Percentiles rank a stretch among this genome's conserved stretches.
Evolutionary conservation across 2,888 invertebrate genomes (phyloP).

Genomic region (Athripsodes cinereus): DNA sequence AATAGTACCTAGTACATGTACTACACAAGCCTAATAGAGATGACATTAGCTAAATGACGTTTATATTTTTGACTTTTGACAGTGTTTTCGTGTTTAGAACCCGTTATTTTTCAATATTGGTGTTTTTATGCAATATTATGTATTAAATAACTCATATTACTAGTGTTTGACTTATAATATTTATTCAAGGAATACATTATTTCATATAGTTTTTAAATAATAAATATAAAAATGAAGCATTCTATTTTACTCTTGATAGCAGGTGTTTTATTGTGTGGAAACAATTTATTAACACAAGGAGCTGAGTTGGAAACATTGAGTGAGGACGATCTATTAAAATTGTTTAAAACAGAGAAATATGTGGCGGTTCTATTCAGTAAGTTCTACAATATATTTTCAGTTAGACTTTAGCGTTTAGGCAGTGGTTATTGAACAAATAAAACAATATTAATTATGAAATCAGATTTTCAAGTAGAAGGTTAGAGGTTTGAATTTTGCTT

Average conservation of each 20-base stretch:
- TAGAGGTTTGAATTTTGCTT: no score
- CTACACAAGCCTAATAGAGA: no score
- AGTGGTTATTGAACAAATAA: no score
- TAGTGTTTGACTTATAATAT: neutral
- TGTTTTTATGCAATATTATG: no score
- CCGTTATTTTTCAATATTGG: neutral
- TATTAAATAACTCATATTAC: no score
- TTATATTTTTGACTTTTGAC: neutral
- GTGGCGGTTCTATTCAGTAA: constrained; percentile 77
- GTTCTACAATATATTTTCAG: constrained; percentile 34
- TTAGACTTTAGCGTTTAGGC: no score
- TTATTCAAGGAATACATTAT: neutral
- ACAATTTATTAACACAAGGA: constrained; percentile 1
- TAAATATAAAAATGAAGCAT: constrained; percentile 14
- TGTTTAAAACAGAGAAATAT: constrained; percentile 72
- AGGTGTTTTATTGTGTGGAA: constrained; percentile 4
- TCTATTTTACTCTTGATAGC: constrained; percentile 8
- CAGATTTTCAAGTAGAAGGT: no score
- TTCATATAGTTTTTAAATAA: neutral
- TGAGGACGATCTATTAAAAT: constrained; percentile 72
- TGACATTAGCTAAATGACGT: neutral
- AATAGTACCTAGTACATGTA: no score
- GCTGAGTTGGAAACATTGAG: constrained; percentile 56
- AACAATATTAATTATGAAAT: no score
- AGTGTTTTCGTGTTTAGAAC: neutral